A percentile compares a stretch with the other conserved stretches of the same genome.
phyloP scores from a whole-genome alignment of 2,888 invertebrate genomes.

The Eilema sororculum region DNA sequence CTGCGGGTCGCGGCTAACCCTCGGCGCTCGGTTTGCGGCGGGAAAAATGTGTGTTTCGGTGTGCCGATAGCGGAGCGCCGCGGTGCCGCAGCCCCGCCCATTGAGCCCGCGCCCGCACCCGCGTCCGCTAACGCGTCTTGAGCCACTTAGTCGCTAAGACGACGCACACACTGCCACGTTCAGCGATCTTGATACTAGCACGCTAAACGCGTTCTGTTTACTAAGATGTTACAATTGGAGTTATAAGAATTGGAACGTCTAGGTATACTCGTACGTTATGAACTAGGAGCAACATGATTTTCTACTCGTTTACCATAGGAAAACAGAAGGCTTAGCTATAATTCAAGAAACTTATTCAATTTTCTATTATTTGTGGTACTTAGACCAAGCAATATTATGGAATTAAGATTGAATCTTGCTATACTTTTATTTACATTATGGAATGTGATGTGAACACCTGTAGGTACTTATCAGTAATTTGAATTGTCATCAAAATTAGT shows the following conservation, averaged over 20 bases:
- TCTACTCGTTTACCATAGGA: neutral
- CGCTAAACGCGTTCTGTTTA: neutral
- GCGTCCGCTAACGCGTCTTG: conserved; percentile 85
- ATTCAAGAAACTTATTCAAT: neutral
- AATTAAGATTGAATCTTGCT: too few species aligned
- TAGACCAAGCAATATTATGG: too few species aligned
- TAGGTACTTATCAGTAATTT: neutral
- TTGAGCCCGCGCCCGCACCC: conserved; percentile 63
- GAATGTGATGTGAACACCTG: too few species aligned
- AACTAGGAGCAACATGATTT: neutral
- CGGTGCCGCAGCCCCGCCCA: conserved; percentile 77
- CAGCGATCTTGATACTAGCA: conserved; percentile 19
- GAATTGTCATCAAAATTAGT: too few species aligned
- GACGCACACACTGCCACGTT: conserved; percentile 71
- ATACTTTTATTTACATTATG: too few species aligned
- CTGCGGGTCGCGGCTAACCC: conserved; percentile 87
- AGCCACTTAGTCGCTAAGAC: conserved; percentile 86
- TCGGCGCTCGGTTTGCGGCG: conserved; percentile 87
- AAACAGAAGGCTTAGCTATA: neutral
- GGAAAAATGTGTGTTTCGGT: conserved; percentile 88
- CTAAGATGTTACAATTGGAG: too few species aligned
- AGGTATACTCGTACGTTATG: neutral
- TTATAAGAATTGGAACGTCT: neutral
- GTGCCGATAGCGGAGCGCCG: conserved; percentile 86
- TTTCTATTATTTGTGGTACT: neutral